Evolutionary conservation across 2,888 invertebrate genomes (phyloP).

Genomic region (Caenorhabditis sulstoni): DNA sequence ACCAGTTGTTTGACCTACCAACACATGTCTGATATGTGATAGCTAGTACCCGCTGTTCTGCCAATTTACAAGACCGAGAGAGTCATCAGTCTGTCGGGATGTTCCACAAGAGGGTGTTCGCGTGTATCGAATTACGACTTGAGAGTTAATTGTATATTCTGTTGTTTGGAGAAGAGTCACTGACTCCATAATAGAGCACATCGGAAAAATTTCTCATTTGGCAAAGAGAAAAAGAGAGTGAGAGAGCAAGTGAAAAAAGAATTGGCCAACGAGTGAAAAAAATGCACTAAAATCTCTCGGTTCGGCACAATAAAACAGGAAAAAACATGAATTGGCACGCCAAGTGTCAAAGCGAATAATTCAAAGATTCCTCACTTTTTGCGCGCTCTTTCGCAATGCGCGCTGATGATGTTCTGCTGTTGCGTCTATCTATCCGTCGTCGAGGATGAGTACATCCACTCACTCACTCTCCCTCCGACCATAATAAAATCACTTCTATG

Average conservation of each 20-base stretch:
- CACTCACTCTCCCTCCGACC: constrained; percentile 6
- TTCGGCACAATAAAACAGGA: constrained; percentile 54
- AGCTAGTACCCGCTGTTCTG: not conserved
- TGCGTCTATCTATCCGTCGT: constrained; percentile 46
- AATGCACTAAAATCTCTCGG: constrained; percentile 39
- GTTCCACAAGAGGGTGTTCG: constrained; percentile 36
- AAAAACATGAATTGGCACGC: constrained; percentile 53
- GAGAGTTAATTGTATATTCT: constrained; percentile 59
- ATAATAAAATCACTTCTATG: constrained; percentile 49
- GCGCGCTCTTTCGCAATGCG: constrained; percentile 36
- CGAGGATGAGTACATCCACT: constrained; percentile 47
- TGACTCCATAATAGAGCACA: constrained; percentile 44
- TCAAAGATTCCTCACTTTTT: constrained; percentile 58
- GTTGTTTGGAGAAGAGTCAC: constrained; percentile 54
- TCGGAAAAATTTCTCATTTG: constrained; percentile 17
- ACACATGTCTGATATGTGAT: constrained; percentile 55
- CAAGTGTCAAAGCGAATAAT: constrained; percentile 64
- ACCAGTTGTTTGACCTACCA: constrained; percentile 4
- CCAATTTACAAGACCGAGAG: constrained; percentile 33
- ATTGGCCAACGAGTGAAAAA: constrained; percentile 5
- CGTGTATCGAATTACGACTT: constrained; percentile 62
- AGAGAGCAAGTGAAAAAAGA: not conserved
- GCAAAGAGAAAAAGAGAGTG: too few species aligned
- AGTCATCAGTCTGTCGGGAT: constrained; percentile 13
- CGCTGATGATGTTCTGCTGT: constrained; percentile 53